Conservation (phyloP, 2,888 invertebrate species). For the Gonocerus acuteangulatus region DNA sequence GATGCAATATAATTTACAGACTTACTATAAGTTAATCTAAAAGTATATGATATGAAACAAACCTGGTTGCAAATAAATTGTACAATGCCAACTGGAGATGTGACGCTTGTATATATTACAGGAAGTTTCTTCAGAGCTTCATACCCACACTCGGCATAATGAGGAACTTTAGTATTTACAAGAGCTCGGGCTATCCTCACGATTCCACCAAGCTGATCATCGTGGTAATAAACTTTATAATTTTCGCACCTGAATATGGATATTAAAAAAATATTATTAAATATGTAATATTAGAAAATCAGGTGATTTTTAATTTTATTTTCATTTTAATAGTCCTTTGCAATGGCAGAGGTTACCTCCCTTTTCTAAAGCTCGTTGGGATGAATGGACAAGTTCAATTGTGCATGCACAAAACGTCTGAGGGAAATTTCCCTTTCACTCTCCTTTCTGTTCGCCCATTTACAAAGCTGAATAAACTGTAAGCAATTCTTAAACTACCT, state of each 20-base stretch:
- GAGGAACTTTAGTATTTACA: constrained; percentile 69
- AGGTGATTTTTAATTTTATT: background rate
- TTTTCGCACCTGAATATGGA: constrained; percentile 61
- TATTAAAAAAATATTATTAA: constrained; percentile 31
- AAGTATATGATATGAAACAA: no score
- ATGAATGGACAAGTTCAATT: no score
- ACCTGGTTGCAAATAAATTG: constrained; percentile 71
- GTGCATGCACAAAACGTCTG: no score
- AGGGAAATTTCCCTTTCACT: no score
- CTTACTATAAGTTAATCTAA: no score
- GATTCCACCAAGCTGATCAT: constrained; percentile 80
- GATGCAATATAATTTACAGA: no score
- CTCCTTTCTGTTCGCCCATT: no score
- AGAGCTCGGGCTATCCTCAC: constrained; percentile 73
- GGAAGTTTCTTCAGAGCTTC: constrained; percentile 77
- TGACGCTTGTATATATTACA: constrained; percentile 74
- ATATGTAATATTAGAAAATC: background rate
- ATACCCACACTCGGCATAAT: constrained; percentile 73
- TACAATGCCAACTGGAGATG: constrained; percentile 67
- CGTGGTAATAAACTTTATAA: constrained; percentile 70
- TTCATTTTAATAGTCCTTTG: no score
- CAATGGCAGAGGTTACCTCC: background rate
- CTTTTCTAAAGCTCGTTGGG: background rate
- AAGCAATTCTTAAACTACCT: no score
- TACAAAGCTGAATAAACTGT: no score